Evolutionary conservation across 92 coral and sea anemone genomes (phyloP), one percentile per base, ranked within the genome.

Genomic region (Pocillopora meandrina): DNA sequence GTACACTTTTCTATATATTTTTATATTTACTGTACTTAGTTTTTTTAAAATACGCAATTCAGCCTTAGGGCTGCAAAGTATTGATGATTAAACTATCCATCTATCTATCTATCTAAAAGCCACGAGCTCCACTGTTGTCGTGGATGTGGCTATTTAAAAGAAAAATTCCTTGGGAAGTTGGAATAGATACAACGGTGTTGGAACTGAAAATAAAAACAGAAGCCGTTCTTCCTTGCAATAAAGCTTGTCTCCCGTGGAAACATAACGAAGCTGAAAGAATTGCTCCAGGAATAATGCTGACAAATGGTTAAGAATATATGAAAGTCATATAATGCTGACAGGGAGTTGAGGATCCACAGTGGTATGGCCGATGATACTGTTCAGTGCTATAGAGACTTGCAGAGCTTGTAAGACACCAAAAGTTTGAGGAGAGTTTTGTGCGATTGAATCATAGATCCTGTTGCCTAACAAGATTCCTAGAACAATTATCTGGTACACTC

Each of bases 121-220:
- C 9, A 88, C 84, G 75, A 47, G 91, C 83, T 0, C 87, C 87
- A 59, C 83, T 75, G 59, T 76, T 73, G 8, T 87, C 78, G 61
- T 82, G 87, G 11, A 83, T 62, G 78, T 88, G 85, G 84, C 80
- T 88, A 70, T 88, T 85, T 56, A 79, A 61, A 59, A 85, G 71
- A 42, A 79, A 86, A 86, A 62, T 33, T n/a, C 71, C 84, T 17
- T 42, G 73, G 42, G 79, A n/a, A 42, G 79, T 75, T 76, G 87
- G 84, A 17, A 88, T 35, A 75, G 83, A 88, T 1, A 52, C 75
- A 12, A 83, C 90, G 11, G 91, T 75, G 34, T 75, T 87, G 36
- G 78, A 80, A 5, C 52, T 19, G 2, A 82, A 65, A 62, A 82
- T 76, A 59, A 66, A 84, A 11, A 88, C 12, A n/a, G 76, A 82